Conservation (phyloP, 2,797 vertebrate species). For the Agapornis canus region DNA sequence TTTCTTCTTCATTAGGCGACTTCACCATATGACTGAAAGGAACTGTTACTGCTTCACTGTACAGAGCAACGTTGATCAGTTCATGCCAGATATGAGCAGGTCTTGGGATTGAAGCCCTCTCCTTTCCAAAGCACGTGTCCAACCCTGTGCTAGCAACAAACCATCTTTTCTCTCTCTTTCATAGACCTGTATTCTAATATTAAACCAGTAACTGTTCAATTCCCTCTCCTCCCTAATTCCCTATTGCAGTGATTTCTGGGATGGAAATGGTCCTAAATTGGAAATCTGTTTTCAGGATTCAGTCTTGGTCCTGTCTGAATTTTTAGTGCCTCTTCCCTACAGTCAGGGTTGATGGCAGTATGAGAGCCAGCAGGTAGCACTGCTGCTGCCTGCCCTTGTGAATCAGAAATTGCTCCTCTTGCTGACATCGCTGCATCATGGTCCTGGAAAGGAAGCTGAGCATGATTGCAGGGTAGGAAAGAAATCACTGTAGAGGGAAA, state of each 20-base stretch:
- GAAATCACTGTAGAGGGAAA: not conserved
- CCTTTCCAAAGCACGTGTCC: not conserved
- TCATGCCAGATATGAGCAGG: not conserved
- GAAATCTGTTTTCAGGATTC: not conserved
- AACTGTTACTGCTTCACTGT: not conserved
- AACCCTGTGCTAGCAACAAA: not conserved
- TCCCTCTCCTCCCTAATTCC: not conserved
- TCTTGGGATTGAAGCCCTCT: not conserved
- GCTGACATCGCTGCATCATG: not conserved
- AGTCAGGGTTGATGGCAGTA: not conserved
- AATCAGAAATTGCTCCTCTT: not conserved
- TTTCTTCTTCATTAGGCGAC: not conserved
- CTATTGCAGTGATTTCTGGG: not conserved
- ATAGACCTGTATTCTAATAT: not conserved
- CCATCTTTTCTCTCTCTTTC: not conserved
- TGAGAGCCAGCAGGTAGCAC: not conserved
- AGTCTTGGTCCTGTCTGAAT: not conserved
- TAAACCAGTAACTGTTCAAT: not conserved
- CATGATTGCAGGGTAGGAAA: constrained; percentile 32
- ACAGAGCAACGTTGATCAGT: not conserved
- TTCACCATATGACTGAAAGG: not conserved
- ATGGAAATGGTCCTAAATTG: not conserved
- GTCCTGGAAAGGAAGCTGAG: constrained; percentile 26
- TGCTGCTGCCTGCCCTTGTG: not conserved
- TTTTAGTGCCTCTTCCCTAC: not conserved